Evolutionary conservation across 2,888 invertebrate species (phyloP), one percentile per base, ranked within the genome.

Genomic region (Leucophora obtusa): DNA sequence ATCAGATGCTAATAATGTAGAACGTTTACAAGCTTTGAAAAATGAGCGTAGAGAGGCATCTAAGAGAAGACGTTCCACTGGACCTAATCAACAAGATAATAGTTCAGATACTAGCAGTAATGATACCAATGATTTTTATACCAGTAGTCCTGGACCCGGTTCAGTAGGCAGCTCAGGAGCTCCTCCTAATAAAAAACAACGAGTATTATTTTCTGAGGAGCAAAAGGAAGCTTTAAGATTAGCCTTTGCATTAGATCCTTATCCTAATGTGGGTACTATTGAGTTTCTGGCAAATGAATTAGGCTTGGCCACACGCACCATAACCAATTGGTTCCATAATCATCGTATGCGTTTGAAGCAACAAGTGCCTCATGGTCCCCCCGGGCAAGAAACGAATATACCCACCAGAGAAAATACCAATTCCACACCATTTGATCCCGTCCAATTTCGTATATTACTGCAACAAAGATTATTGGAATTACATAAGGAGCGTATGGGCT

Each of bases 281-380:
- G 98, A 99, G 89, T 97, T 97, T 88, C 92, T 99, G 76, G 98
- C 98, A 35, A 93, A 94, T 35, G 98, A 98, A 90, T 92, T 99
- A 72, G 96, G 95, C 9, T 92, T 99, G 51, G 96, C 97, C 7
- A 95, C 98, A 65, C 93, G 99, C 84, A 99, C 99, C 70, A 98
- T 99, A 86, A 98, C 98, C 80, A 99, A 99, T 91, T 99, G 99
- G 99, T 99, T 99, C 93, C 99, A 99, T 92, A 99, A 99, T 90
- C 98, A 99, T 90, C 94, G 99, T 86, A 99, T 99, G 97, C 93
- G 99, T 82, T 93, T 98, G 88, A 98, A 98, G 91, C 96, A 97
- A 88, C 96, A 96, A 88, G 94, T 94, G 68, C 96, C 96, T 1
- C 96, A 96, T 86, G 94, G 95, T 0, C 91, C 92, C 84, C 92